Conservation (phyloP, 2,888 invertebrate species). For the Anthophora plumipes region DNA sequence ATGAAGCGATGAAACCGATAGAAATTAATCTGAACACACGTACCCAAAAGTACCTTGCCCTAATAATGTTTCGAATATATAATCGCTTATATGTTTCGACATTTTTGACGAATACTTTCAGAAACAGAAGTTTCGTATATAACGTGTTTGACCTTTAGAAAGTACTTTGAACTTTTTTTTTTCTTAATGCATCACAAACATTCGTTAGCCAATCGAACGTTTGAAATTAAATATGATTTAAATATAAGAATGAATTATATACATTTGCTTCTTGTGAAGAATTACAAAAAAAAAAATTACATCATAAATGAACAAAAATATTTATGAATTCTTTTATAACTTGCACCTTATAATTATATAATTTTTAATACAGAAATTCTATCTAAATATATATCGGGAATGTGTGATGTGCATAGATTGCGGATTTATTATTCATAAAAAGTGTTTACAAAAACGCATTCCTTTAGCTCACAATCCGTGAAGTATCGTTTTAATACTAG, state of each 20-base stretch:
- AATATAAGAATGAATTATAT: not conserved
- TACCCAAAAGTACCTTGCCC: conserved; percentile 79
- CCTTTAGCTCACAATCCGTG: conserved; percentile 25
- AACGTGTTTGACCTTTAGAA: not conserved
- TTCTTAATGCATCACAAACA: not conserved
- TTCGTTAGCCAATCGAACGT: not conserved
- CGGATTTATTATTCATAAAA: conserved; percentile 43
- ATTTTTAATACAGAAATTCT: not conserved
- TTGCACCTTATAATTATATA: not conserved
- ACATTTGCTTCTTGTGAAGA: not conserved
- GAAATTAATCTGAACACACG: conserved; percentile 3
- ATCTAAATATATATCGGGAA: conserved; percentile 24
- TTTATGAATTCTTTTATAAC: not conserved
- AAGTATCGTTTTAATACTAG: conserved; percentile 27
- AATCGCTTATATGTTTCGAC: conserved; percentile 58
- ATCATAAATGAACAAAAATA: not conserved
- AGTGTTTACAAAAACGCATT: conserved; percentile 47
- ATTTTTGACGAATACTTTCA: conserved; percentile 15
- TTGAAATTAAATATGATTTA: not conserved
- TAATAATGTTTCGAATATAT: conserved; percentile 69
- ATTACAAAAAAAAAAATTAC: not conserved
- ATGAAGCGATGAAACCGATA: not conserved
- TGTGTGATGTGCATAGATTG: conserved; percentile 30
- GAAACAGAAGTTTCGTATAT: not conserved
- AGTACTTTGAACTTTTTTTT: conserved; percentile 7